A percentile compares a stretch with the other conserved stretches of the same genome.
These are phyloP conservation scores for Trichosurus vulpecula DNA, from an alignment of 2,797 vertebrate species.

Conservation along the genomic window DNA sequence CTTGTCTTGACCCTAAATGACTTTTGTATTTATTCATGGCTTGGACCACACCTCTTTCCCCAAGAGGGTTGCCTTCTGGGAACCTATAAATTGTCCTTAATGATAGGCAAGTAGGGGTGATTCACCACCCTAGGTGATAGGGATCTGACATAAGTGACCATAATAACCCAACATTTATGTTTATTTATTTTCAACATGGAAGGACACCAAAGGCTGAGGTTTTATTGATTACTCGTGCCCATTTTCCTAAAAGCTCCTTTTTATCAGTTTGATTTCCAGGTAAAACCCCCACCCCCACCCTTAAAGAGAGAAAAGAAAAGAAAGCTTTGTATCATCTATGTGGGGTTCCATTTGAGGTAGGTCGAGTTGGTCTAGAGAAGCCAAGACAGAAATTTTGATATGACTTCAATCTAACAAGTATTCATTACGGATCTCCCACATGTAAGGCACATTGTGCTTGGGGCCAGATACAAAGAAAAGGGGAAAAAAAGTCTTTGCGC, in stretches of 20 bases:
- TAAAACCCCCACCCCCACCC: too few species aligned
- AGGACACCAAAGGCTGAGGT: not conserved
- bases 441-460: too few species aligned
- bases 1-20: not conserved
- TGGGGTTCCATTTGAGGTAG: not conserved
- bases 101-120: not conserved
- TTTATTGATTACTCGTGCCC: not conserved
- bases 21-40: not conserved
- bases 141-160: not conserved
- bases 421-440: too few species aligned
- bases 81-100: not conserved
- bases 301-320: not conserved
- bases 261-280: not conserved
- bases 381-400: too few species aligned
- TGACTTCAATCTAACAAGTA: too few species aligned
- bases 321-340: not conserved
- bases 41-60: not conserved
- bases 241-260: not conserved
- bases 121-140: not conserved
- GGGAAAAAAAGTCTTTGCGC: too few species aligned
- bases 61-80: not conserved
- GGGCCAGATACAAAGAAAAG: too few species aligned
- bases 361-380: not conserved
- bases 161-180: not conserved
- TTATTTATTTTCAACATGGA: not conserved